Base-by-base conservation (phyloP, 2,113 vertebrate species). In the Oncorhynchus kisutch region DNA sequence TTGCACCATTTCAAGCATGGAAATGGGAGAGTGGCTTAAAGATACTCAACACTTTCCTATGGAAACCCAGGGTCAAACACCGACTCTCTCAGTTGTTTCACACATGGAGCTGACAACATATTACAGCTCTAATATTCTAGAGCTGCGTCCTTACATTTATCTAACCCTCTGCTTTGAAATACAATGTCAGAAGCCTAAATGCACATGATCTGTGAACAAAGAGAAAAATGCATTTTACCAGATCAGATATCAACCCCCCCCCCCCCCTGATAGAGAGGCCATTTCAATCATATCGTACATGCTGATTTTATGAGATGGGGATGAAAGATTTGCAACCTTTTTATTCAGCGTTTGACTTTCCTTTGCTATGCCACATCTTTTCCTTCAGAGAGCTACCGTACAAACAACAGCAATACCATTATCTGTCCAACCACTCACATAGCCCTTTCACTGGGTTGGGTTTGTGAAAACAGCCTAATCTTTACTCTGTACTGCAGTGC, bases 1-100 rank as follows among this genome's bases (percentile, higher is more conserved):
- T 88, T 77, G 67, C 87, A 85, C 86, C 69, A 86, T 89, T 77
- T 84, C 59, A 91, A 86, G 76, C 88, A 88, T 25, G 78, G 81
- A 71, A 77, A 88, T 48, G 5, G 71, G 85, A 86, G 78, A 80
- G 77, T 49, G 66, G 80, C 51, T 78, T 78, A 72, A 76, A 87
- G 70, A 88, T 34, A 71, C 71, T 80, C 75, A 78, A 80, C 62
- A 51, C 77, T 81, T 75, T 78, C 49, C 62, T 67, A 82, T 6
- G 72, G 71, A 85, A 75, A 83, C 72, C 75, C 72, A 5, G 71
- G 77, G 74, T 78, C 74, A 74, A 82, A 81, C 49, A 27, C 54
- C 72, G 67, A 79, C 78, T 49, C 76, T 34, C 70, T 72, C 75
- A 51, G 72, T 76, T 73, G 73, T 79, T 75, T 83, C 69, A 86